These are phyloP conservation scores for Drosophila virilis DNA, from an alignment of 1,140 invertebrate species.

Conservation along the genomic window DNA sequence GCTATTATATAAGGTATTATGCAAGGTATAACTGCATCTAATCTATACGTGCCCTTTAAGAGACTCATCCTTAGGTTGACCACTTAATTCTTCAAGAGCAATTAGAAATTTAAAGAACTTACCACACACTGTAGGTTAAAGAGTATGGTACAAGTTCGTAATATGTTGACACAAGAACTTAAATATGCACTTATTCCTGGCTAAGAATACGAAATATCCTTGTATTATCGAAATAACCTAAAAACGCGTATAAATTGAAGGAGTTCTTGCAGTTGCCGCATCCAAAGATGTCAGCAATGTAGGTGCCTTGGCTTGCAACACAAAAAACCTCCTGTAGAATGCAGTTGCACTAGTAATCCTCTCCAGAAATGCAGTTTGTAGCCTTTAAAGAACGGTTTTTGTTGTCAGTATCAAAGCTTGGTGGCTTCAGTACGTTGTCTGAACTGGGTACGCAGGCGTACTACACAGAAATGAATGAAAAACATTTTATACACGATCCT, in stretches of 20 bases:
- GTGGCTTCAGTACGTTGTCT: neutral
- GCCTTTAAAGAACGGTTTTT: neutral
- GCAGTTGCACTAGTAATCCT: conserved; percentile 44
- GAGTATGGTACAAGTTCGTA: neutral
- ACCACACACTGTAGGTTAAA: neutral
- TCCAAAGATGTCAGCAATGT: neutral
- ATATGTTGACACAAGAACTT: neutral
- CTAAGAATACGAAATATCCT: neutral
- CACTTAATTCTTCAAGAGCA: neutral
- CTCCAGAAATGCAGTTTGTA: conserved; percentile 52
- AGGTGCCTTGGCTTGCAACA: neutral
- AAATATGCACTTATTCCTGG: conserved; percentile 18
- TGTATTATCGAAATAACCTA: neutral
- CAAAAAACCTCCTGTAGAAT: neutral
- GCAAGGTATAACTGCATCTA: neutral
- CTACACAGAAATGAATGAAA: neutral
- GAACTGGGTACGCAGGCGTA: neutral
- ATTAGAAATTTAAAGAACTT: too few relatives aligned
- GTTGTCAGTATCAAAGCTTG: neutral
- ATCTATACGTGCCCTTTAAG: conserved; percentile 4
- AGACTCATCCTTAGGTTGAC: neutral
- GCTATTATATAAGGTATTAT: too few relatives aligned
- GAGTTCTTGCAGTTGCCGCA: neutral
- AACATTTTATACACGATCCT: conserved; percentile 27
- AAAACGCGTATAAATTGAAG: neutral